Evolutionary conservation across 2,888 invertebrate species (phyloP).

Genomic region (Nezara viridula): DNA sequence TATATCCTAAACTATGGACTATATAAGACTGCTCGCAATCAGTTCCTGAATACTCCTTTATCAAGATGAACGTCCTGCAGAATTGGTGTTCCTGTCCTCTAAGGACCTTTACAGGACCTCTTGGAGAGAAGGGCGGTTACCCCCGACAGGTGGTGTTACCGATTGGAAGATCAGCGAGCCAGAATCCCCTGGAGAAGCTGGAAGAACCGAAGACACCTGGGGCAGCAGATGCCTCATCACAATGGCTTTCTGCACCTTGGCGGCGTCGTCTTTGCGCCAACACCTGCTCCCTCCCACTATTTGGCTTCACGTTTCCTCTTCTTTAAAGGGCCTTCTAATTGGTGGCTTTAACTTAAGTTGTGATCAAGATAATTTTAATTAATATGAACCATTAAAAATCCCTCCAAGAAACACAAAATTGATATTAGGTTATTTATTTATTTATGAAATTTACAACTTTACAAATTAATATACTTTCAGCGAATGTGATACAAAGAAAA

Average conservation of each 20-base stretch:
- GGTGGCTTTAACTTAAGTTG: background rate
- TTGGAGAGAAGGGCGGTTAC: slow-evolving; percentile 12
- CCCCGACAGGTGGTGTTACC: slow-evolving; percentile 21
- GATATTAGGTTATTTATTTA: too few species aligned
- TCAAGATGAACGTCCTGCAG: background rate
- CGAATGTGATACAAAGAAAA: too few species aligned
- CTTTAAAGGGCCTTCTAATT: background rate
- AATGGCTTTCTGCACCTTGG: slow-evolving; percentile 48
- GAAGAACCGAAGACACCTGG: slow-evolving; percentile 35
- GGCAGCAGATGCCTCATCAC: slow-evolving; percentile 22
- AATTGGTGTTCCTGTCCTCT: background rate
- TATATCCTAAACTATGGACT: background rate
- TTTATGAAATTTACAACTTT: too few species aligned
- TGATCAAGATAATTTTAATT: background rate
- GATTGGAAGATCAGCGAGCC: slow-evolving; percentile 49
- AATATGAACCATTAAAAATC: too few species aligned
- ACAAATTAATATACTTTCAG: too few species aligned
- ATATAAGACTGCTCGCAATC: background rate
- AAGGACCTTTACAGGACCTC: background rate
- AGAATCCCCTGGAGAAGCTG: slow-evolving; percentile 23
- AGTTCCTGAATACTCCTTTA: background rate
- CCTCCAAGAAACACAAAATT: too few species aligned
- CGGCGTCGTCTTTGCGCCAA: background rate
- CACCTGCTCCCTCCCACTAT: slow-evolving; percentile 43
- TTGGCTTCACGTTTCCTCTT: background rate